These are phyloP conservation scores for Paratrypauchen microcephalus DNA, from an alignment of 2,797 vertebrate genomes.

Conservation along the genomic window DNA sequence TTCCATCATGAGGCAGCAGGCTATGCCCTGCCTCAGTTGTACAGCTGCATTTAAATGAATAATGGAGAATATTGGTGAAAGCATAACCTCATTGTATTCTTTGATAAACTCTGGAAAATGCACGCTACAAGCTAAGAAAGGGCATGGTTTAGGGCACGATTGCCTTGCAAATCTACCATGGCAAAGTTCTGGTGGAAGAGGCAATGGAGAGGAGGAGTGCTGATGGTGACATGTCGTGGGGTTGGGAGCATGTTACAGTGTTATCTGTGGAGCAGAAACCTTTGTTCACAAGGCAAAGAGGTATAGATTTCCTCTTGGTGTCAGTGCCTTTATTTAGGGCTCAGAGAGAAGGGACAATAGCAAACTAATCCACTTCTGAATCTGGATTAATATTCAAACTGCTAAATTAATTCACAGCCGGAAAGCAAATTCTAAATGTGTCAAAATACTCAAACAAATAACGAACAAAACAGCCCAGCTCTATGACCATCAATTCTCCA, in stretches of 20 bases:
- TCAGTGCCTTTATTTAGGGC: constrained; percentile 77
- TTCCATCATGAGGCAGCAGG: constrained; percentile 71
- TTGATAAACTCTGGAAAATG: constrained; percentile 83
- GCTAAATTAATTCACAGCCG: constrained; percentile 93
- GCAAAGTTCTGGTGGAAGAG: constrained; percentile 73
- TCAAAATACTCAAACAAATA: constrained; percentile 80
- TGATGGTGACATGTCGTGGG: constrained; percentile 27
- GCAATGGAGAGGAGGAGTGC: constrained; percentile 33
- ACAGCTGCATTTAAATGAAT: constrained; percentile 81
- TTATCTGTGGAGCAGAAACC: constrained; percentile 81
- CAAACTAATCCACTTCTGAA: constrained; percentile 94
- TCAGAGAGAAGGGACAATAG: constrained; percentile 79
- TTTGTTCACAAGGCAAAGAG: constrained; percentile 78
- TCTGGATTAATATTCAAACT: constrained; percentile 92
- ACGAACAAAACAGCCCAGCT: constrained; percentile 65
- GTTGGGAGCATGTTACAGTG: constrained; percentile 54
- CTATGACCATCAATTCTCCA: constrained; percentile 68
- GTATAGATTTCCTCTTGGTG: constrained; percentile 81
- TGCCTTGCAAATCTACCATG: constrained; percentile 81
- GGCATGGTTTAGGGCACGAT: constrained; percentile 78
- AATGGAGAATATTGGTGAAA: constrained; percentile 81
- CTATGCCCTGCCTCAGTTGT: constrained; percentile 70
- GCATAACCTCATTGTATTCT: constrained; percentile 82
- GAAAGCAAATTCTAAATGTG: constrained; percentile 76
- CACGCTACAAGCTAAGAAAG: constrained; percentile 74